Base-by-base conservation (phyloP, 2,888 invertebrate species). In the Spialia ferax region DNA sequence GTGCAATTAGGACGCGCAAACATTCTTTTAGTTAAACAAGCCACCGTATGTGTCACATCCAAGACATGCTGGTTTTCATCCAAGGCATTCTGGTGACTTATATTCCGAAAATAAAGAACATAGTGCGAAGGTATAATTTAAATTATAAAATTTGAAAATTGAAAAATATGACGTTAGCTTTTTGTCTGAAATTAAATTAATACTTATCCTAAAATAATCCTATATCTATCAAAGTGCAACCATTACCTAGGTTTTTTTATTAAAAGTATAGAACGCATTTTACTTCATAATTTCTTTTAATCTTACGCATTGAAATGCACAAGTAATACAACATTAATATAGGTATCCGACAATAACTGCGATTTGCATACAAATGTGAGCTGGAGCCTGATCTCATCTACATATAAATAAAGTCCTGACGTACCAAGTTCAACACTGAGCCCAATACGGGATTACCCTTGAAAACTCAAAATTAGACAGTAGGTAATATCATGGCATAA, bases 1-100 rank as follows among this genome's bases (percentile, higher is more conserved):
- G 74, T 77, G 83, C 68, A 69, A 82, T 80, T 81, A 77, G 86
- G 84, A 79, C 81, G 78, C 76, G 74, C 79, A 84, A 86, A 87
- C 83, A 86, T 79, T 80, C 79, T 78, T 77, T 75, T 74, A 78
- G 76, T 73, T 77, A 76, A 63, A 77, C 76, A 79, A 45, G 75
- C 73, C 72, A 71, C 82, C 78, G 81, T 70, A 73, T 75, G 70
- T 75, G 74, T 80, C 79, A 83, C 76, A 79, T 15, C 18, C 50
- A 23, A 38, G 57, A 38, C 22, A 26, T 18, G 50, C 38, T n/a
- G n/a, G n/a, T n/a, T n/a, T n/a, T n/a, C n/a, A n/a, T n/a, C n/a
- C n/a, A n/a, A n/a, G n/a, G n/a, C 57, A 50, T 57, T 57, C 38
- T 59, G 50, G 38, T 59, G 23, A 32, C 26, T 52, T 38, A 50